These are phyloP conservation scores for Andinoacara biseriatus DNA, from an alignment of 2,113 vertebrate species.

Conservation along the genomic window DNA sequence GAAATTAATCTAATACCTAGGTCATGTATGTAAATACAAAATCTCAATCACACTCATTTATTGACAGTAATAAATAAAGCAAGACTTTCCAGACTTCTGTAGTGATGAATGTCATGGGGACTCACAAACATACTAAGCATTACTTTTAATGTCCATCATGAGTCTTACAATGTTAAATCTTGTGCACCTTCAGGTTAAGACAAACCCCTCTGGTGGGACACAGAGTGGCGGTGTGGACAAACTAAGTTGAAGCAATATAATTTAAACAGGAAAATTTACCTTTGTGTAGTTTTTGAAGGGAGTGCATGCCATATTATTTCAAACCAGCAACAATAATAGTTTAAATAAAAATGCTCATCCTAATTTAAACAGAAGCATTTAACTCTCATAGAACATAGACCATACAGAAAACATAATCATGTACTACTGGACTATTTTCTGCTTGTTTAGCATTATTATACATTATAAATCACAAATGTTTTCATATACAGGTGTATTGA, in stretches of 20 bases:
- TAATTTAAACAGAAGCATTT: not conserved
- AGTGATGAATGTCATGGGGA: not conserved
- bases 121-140: too few relatives aligned
- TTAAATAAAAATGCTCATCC: not conserved
- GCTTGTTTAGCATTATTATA: too few relatives aligned
- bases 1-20: not conserved
- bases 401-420: too few relatives aligned
- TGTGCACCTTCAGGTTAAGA: not conserved
- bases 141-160: not conserved
- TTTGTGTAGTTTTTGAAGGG: not conserved
- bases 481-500: too few relatives aligned
- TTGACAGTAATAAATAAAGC: not conserved
- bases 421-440: too few relatives aligned
- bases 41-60: not conserved
- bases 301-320: not conserved
- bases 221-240: too few relatives aligned
- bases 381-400: too few relatives aligned
- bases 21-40: not conserved
- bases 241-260: too few relatives aligned
- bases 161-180: not conserved
- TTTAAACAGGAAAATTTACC: not conserved
- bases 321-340: not conserved
- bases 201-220: too few relatives aligned
- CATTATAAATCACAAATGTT: too few relatives aligned
- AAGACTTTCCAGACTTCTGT: not conserved